Evolutionary conservation across 2,888 invertebrate genomes (phyloP).

Genomic region (Halocaridina rubra): DNA sequence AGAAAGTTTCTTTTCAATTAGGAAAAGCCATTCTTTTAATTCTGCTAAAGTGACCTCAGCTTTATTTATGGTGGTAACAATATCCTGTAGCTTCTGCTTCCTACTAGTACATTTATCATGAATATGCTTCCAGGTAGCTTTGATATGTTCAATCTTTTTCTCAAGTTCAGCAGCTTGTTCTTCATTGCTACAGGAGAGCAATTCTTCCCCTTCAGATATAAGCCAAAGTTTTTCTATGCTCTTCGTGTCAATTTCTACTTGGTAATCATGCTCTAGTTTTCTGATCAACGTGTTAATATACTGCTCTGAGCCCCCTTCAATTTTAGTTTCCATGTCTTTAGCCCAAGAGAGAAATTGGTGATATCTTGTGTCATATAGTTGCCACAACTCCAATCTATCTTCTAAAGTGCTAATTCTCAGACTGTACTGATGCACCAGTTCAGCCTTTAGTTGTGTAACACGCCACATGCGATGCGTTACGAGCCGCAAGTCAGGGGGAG

Average conservation of each 20-base stretch:
- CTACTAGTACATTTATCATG: slow-evolving; percentile 57
- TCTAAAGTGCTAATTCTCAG: slow-evolving; percentile 56
- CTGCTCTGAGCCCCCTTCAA: slow-evolving; percentile 60
- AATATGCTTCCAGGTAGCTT: slow-evolving; percentile 60
- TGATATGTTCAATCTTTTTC: slow-evolving; percentile 46
- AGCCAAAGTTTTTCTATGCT: slow-evolving; percentile 59
- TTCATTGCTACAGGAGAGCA: slow-evolving; percentile 49
- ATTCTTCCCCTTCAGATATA: slow-evolving; percentile 59
- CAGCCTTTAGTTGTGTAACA: slow-evolving; percentile 53
- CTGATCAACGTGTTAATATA: slow-evolving; percentile 61
- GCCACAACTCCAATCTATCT: slow-evolving; percentile 60
- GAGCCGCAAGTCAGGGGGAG: slow-evolving; percentile 52
- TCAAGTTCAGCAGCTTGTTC: slow-evolving; percentile 48
- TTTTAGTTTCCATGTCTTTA: slow-evolving; percentile 53
- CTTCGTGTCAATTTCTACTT: slow-evolving; percentile 60
- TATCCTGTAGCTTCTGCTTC: slow-evolving; percentile 61
- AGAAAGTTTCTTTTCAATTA: slow-evolving; percentile 56
- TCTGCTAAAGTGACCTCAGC: slow-evolving; percentile 59
- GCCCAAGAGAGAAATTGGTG: slow-evolving; percentile 59
- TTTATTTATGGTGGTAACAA: slow-evolving; percentile 55
- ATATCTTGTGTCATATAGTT: slow-evolving; percentile 56
- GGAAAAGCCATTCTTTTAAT: slow-evolving; percentile 61
- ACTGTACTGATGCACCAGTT: slow-evolving; percentile 56
- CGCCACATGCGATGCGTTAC: slow-evolving; percentile 61
- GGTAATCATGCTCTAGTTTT: slow-evolving; percentile 62